Base-by-base conservation (phyloP, 1,140 invertebrate species). In the Drosophila baimaii region DNA sequence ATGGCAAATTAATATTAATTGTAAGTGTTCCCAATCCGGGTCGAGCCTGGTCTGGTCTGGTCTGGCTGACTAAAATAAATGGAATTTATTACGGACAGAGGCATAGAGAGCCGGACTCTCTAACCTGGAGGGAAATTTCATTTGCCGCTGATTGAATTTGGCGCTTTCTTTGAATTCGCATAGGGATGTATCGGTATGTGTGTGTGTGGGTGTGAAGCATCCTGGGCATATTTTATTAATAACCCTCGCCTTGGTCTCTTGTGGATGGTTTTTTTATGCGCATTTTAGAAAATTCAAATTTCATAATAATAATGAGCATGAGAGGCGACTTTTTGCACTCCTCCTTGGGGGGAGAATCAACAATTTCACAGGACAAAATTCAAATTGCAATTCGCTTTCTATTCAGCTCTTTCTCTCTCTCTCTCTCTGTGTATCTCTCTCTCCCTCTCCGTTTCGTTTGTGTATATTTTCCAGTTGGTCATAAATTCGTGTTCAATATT, bases 1-100 rank as follows among this genome's bases (percentile, higher is more conserved):
- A 33, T 56, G 76, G 41, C 39, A 83, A 89, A 88, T 88, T 77
- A 88, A 80, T 89, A 88, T 88, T 88, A 88, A 88, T 88, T 80
- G 83, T 68, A 21, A 66, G 44, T 74, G 65, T 82, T 77, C 49
- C 41, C 59, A 73, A 59, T 49, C 44, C 43, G 3, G n/a, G n/a
- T n/a, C n/a, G n/a, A n/a, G n/a, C 17, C 47, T 57, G 2, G 47
- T n/a, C 27, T 27, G 15, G 47, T 3, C 61, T 54, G 21, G 46
- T 8, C 5, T 4, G 4, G 51, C 68, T 46, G 54, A 15, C 44
- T 41, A 57, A 57, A 83, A 74, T 88, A 83, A 86, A 88, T 83
- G 79, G 68, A 88, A 83, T 88, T 89, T 83, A 89, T 88, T 80
- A 74, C 80, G 64, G 58, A 66, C 41, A 57, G 58, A 10, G n/a